These are phyloP conservation scores for Desmodus rotundus DNA, from an alignment of 2,113 vertebrate genomes.

Conservation along the genomic window DNA sequence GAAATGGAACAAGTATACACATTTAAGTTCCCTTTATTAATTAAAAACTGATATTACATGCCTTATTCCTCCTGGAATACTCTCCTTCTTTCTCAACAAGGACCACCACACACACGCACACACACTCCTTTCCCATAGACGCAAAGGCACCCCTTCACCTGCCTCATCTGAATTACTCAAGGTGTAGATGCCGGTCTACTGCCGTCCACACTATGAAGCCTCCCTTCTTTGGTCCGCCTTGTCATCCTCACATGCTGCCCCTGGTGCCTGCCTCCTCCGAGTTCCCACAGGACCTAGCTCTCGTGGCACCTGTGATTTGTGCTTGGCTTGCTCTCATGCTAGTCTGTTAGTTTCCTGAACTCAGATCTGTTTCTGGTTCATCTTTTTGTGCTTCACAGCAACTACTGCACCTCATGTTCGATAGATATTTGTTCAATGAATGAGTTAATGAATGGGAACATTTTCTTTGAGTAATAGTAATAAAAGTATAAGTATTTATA, in stretches of 20 bases:
- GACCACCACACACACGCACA: neutral
- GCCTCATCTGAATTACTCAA: neutral
- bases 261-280: neutral
- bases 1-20: neutral
- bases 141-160: neutral
- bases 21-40: neutral
- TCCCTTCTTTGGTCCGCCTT: neutral
- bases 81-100: neutral
- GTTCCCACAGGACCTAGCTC: neutral
- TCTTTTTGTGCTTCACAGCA: neutral
- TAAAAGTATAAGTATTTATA: constrained; percentile 19
- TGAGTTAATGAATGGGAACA: neutral
- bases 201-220: neutral
- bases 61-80: neutral
- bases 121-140: neutral
- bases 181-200: neutral
- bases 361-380: neutral
- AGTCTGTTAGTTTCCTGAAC: neutral
- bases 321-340: neutral
- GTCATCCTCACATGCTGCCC: neutral
- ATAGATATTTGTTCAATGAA: neutral
- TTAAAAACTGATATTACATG: neutral
- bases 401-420: neutral
- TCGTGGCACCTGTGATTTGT: neutral
- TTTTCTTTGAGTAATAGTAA: neutral